phyloP scores from a whole-genome alignment of 1,140 invertebrate genomes.

The Bradysia coprophila region DNA sequence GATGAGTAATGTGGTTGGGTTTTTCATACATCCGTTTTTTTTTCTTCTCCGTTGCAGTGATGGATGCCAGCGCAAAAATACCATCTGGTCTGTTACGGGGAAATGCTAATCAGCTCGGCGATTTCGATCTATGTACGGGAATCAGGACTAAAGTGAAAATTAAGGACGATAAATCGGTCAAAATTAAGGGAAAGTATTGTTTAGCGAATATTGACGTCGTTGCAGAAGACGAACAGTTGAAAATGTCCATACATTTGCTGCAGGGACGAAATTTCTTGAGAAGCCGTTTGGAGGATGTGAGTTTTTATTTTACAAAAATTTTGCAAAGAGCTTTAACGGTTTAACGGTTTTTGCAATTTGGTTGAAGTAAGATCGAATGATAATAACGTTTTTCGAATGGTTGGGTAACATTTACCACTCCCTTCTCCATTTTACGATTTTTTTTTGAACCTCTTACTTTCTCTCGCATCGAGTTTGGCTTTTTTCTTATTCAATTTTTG shows the following conservation, averaged over 20 bases:
- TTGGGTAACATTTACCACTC: no score
- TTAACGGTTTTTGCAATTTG: no score
- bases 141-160: slow-evolving; percentile 33
- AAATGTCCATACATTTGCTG: slow-evolving; percentile 34
- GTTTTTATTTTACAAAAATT: no score
- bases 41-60: slow-evolving; percentile 25
- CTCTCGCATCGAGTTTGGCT: no score
- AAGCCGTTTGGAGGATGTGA: slow-evolving; percentile 40
- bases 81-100: slow-evolving; percentile 39
- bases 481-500: no score
- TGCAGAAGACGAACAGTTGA: slow-evolving; percentile 29
- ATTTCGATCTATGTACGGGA: slow-evolving; percentile 39
- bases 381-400: no score
- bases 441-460: no score
- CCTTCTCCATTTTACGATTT: no score
- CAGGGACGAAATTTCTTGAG: slow-evolving; percentile 38
- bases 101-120: slow-evolving; percentile 41
- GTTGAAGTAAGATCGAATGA: no score
- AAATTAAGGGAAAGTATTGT: slow-evolving; percentile 46
- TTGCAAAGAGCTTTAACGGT: no score
- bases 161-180: slow-evolving; percentile 27
- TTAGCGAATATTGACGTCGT: slow-evolving; percentile 39
- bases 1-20: slow-evolving; percentile 1
- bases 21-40: neutral
- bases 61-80: slow-evolving; percentile 36